phyloP scores from a whole-genome alignment of 2,888 invertebrate species.

The Camptogramma bilineatum region DNA sequence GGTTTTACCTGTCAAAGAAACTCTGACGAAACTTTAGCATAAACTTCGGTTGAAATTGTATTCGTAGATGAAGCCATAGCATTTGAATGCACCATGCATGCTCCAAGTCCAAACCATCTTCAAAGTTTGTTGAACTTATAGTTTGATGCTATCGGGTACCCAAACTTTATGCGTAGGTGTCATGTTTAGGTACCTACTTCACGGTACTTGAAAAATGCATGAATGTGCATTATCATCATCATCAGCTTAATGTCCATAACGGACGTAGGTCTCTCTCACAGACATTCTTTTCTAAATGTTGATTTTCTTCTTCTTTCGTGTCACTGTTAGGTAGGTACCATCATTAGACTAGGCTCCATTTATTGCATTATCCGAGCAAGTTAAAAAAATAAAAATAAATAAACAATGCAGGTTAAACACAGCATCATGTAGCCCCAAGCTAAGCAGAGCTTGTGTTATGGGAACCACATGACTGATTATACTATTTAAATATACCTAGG shows the following conservation, averaged over 20 bases:
- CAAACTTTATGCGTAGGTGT: background rate
- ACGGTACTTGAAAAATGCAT: background rate
- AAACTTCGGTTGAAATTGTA: slow-evolving; percentile 13
- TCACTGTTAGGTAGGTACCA: too few relatives aligned
- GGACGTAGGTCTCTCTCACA: too few relatives aligned
- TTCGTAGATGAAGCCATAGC: background rate
- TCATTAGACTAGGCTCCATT: too few relatives aligned
- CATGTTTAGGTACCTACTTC: background rate
- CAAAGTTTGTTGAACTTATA: slow-evolving; percentile 17
- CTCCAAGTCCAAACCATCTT: slow-evolving; percentile 8
- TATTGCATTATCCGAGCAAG: too few relatives aligned
- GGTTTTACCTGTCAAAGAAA: background rate
- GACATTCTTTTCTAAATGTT: too few relatives aligned
- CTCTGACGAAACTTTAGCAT: slow-evolving; percentile 1
- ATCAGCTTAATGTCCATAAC: background rate
- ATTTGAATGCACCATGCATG: slow-evolving; percentile 9
- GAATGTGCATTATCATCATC: background rate
- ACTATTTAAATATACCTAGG: too few relatives aligned
- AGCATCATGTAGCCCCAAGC: too few relatives aligned
- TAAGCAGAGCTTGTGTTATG: too few relatives aligned
- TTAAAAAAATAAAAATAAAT: too few relatives aligned
- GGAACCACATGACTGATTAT: too few relatives aligned
- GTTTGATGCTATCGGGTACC: background rate
- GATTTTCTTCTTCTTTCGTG: too few relatives aligned
- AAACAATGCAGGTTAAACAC: too few relatives aligned